Percentiles rank a stretch among this genome's conserved stretches.
Evolutionary conservation across 1,140 invertebrate genomes (phyloP).

Genomic region (Diprion similis): DNA sequence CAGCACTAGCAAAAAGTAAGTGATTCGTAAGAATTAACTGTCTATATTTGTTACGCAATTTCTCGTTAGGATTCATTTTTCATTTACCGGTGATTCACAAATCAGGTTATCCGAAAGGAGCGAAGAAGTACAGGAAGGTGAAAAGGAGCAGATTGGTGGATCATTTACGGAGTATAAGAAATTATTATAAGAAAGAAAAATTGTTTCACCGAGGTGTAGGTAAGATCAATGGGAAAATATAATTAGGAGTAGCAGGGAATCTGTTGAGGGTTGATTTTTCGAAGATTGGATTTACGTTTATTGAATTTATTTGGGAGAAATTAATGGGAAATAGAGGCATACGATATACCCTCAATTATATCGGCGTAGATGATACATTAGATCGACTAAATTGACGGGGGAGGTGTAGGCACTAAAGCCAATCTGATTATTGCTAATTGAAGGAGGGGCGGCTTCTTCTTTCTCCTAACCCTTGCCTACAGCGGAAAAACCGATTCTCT

Average conservation of each 20-base stretch:
- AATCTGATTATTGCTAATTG: conserved; percentile 6
- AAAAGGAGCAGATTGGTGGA: too few species aligned
- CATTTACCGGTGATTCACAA: too few species aligned
- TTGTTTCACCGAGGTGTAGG: not conserved
- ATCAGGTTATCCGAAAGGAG: too few species aligned
- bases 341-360: not conserved
- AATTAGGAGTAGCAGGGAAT: not conserved
- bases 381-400: not conserved
- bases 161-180: not conserved
- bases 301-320: not conserved
- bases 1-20: too few species aligned
- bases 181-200: not conserved
- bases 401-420: not conserved
- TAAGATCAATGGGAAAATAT: not conserved
- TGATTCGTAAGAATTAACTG: too few species aligned
- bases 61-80: too few species aligned
- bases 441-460: not conserved
- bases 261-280: not conserved
- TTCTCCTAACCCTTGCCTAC: too few species aligned
- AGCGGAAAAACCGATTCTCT: too few species aligned
- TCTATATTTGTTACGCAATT: too few species aligned
- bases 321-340: not conserved
- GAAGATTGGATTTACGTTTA: not conserved
- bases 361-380: not conserved
- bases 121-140: too few species aligned